Base-by-base conservation (phyloP, 2,113 vertebrate genomes). In the Elachura formosa region DNA sequence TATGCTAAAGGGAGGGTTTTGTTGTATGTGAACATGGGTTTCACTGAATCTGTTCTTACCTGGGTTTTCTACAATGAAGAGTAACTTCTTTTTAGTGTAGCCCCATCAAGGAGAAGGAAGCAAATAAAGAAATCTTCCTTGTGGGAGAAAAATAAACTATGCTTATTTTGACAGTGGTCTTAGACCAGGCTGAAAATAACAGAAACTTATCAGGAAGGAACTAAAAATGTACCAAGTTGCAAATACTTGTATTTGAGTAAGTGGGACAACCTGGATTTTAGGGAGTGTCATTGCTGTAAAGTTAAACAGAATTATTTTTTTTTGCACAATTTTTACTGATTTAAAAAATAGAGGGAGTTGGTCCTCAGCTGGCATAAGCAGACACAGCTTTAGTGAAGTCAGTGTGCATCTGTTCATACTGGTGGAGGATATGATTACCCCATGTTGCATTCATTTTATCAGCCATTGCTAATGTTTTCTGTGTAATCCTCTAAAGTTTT, bases 401-500 rank as follows among this genome's bases (percentile, higher is more conserved):
- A 80, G 25, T 62, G 87, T 96, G 67, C 93, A 96, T 95, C 89
- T 91, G 71, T 95, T 95, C 90, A 34, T 89, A 73, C 75, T 95
- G 87, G 82, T 87, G 82, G 93, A 95, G 74, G 63, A 85, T 90
- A 55, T 96, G 90, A 89, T 96, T 96, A 96, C 69, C 34, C 89
- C 84, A 91, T 91, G 93, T 87, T 93, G 81, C 91, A 91, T 38
- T 95, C 58, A 85, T 93, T 96, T 95, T 87, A 90, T 83, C 91
- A 96, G 78, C 78, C 89, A 80, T 79, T 90, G 93, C 89, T 95
- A 83, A 94, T 83, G 67, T 95, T 97, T 96, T 95, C 78, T 77
- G 40, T 91, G 84, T 85, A 88, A 93, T 96, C 89, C 84, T 93
- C 89, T 87, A 40, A 89, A 94, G 78, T 93, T 95, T 89, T 91